Evolutionary conservation across 2,888 invertebrate genomes (phyloP).

Genomic region (Tethea ocularis): DNA sequence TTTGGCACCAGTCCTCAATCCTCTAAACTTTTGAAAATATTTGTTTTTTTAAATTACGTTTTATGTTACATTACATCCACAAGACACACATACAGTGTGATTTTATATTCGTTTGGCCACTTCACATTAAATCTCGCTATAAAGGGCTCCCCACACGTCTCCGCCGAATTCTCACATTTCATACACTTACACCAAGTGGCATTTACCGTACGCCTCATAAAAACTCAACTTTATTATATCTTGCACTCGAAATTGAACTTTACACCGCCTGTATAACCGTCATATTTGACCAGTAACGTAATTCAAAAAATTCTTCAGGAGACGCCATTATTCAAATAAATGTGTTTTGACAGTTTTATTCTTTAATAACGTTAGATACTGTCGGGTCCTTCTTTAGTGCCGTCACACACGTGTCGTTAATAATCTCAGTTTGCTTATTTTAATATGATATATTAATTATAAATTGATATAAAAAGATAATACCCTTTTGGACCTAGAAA

Average conservation of each 20-base stretch:
- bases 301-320: slow-evolving; percentile 34
- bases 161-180: slow-evolving; percentile 27
- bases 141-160: slow-evolving; percentile 36
- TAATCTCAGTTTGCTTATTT: not conserved
- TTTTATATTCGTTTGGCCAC: not conserved
- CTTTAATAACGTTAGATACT: slow-evolving; percentile 57
- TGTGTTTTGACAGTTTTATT: slow-evolving; percentile 76
- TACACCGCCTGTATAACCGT: slow-evolving; percentile 13
- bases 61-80: no score
- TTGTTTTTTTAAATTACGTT: no score
- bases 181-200: slow-evolving; percentile 48
- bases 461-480: no score
- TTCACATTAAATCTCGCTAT: slow-evolving; percentile 17
- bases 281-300: slow-evolving; percentile 1
- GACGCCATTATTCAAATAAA: slow-evolving; percentile 69
- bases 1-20: no score
- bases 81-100: no score
- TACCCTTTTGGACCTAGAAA: no score
- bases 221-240: slow-evolving; percentile 30
- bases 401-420: slow-evolving; percentile 11
- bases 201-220: slow-evolving; percentile 58
- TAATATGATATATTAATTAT: no score
- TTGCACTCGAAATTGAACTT: slow-evolving; percentile 14
- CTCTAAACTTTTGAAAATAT: no score
- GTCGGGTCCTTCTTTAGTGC: slow-evolving; percentile 15